Conservation (phyloP, 1,140 invertebrate genomes). For the Brachionus calyciflorus region DNA sequence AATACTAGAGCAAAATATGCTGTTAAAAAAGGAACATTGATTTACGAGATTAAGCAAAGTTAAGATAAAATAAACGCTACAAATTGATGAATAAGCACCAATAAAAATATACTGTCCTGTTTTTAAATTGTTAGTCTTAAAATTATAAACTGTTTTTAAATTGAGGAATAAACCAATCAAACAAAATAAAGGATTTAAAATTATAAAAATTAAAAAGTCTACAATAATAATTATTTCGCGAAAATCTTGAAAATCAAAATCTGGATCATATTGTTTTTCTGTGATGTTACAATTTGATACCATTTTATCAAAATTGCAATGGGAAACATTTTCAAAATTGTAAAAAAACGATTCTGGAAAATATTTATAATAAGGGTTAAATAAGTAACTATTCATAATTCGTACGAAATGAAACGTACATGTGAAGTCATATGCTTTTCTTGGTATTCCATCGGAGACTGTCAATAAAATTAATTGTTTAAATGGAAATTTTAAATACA, state of each 20-base stretch:
- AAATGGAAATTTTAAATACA: background rate
- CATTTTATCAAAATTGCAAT: background rate
- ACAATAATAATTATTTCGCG: background rate
- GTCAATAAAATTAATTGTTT: background rate
- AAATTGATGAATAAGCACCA: background rate
- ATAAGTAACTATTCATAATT: background rate
- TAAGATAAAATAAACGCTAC: background rate
- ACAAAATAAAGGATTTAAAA: background rate
- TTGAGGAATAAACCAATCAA: background rate
- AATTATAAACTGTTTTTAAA: background rate
- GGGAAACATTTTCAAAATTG: background rate
- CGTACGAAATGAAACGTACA: constrained; percentile 1
- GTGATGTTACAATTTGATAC: background rate
- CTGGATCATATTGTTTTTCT: background rate
- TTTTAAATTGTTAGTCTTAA: background rate
- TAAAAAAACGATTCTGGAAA: background rate
- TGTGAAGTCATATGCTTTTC: background rate
- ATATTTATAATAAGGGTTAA: background rate
- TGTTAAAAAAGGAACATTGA: background rate
- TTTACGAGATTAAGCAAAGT: background rate
- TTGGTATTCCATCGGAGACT: background rate
- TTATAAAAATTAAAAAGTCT: background rate
- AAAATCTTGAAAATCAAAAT: background rate
- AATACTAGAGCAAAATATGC: background rate
- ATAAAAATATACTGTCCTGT: background rate